Base-by-base conservation (phyloP, 2,797 vertebrate species). In the Lithobates pipiens region DNA sequence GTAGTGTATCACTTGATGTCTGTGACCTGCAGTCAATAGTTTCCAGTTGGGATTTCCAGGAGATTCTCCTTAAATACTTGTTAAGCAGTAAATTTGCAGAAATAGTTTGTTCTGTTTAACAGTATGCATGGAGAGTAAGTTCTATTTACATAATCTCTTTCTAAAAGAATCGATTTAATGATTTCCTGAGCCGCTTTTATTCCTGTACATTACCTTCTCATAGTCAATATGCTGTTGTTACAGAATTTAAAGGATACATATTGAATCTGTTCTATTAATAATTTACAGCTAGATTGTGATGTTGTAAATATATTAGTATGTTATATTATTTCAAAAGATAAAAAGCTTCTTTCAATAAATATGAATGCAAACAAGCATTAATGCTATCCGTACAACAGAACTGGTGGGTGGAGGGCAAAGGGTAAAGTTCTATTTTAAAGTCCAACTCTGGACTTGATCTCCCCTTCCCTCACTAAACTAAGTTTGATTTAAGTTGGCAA, bases 141-240 rank as follows among this genome's bases (percentile, higher is more conserved):
- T 65, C 68, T 75, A 65, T 77, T 86, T 77, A 54, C 74, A 86
- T 82, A 86, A 77, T 86, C 46, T 77, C 54, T 71, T 61, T 72
- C 74, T 61, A 7, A 39, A 63, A n/a, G 8, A 69, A 80, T 86
- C 79, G 23, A 86, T 77, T 16, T 82, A 86, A 61, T 76, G 84
- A 85, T 85, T 80, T 85, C 42, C n/a, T 44, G 32, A 63, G 79
- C 44, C 13, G 27, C 16, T 73, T 42, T n/a, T 63, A 50, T 63
- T 39, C 34, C 23, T 32, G 46, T 23, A 54, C 39, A 50, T 71
- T 44, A 54, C 32, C n/a, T 13, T 36, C 36, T 73, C n/a, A 32
- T 13, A 44, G 54, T 27, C 34, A 63, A 18, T 63, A 36, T 57
- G 32, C 69, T 27, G 50, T 5, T 18, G 79, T 54, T 72, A 72